Conservation (phyloP, 2,888 invertebrate species). For the Apamea epomidion region DNA sequence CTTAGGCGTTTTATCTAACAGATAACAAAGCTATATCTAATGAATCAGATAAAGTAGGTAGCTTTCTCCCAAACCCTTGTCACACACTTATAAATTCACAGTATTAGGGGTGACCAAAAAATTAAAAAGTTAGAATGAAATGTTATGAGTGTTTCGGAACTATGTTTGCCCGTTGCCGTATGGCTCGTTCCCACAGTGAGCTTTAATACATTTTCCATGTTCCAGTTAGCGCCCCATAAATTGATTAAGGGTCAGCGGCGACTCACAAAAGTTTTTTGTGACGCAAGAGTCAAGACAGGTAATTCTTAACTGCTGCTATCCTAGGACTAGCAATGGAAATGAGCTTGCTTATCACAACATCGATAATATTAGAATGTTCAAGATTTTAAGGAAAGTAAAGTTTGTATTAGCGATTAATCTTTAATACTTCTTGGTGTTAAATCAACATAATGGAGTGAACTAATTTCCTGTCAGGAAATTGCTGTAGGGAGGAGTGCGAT, state of each 20-base stretch:
- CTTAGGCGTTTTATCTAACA: constrained; percentile 5
- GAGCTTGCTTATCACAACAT: constrained; percentile 36
- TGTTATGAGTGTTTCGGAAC: constrained; percentile 75
- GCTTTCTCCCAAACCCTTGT: constrained; percentile 44
- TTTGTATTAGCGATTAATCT: constrained; percentile 49
- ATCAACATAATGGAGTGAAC: constrained; percentile 75
- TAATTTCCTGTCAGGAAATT: constrained; percentile 89
- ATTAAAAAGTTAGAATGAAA: constrained; percentile 68
- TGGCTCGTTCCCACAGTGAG: constrained; percentile 86
- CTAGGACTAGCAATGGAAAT: constrained; percentile 67
- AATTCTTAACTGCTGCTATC: constrained; percentile 74
- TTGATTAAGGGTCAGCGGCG: constrained; percentile 89
- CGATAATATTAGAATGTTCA: constrained; percentile 12
- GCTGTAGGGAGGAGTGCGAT: constrained; percentile 78
- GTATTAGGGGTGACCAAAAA: constrained; percentile 52
- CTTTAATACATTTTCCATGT: constrained; percentile 90
- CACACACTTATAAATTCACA: constrained; percentile 47
- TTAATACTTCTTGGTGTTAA: constrained; percentile 60
- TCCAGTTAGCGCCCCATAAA: constrained; percentile 90
- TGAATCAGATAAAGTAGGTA: neutral
- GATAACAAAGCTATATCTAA: constrained; percentile 27
- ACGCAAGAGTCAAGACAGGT: constrained; percentile 76
- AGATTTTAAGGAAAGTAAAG: constrained; percentile 27
- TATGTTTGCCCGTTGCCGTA: constrained; percentile 82
- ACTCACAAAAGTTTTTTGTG: constrained; percentile 86